phyloP scores from a whole-genome alignment of 2,797 vertebrate species.

The Cossypha heuglini region DNA sequence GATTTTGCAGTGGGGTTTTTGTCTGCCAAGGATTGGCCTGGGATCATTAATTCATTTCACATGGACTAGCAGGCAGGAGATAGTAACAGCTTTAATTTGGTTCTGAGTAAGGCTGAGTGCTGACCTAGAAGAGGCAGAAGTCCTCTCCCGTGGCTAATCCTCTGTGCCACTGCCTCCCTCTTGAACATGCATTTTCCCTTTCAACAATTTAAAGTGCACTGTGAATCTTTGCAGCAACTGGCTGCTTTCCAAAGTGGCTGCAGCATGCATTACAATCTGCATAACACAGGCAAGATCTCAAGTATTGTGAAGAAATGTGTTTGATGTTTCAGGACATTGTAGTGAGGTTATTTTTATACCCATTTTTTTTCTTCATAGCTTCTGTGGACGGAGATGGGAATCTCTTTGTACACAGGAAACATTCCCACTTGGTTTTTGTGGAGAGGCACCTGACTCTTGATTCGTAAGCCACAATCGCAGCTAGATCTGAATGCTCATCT shows the following conservation, averaged over 20 bases:
- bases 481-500: neutral
- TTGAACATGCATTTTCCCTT: neutral
- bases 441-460: neutral
- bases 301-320: neutral
- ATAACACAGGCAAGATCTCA: neutral
- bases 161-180: accelerated
- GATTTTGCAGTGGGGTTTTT: neutral
- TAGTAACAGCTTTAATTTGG: neutral
- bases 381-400: neutral
- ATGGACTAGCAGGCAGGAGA: neutral
- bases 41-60: neutral
- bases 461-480: neutral
- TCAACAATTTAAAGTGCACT: neutral
- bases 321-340: neutral
- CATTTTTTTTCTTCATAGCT: neutral
- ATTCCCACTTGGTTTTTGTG: neutral
- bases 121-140: neutral
- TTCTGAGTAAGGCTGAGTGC: neutral
- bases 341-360: neutral
- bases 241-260: neutral
- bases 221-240: neutral
- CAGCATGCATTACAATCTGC: neutral
- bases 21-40: neutral
- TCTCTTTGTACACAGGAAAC: neutral
- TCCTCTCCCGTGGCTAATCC: neutral